Base-by-base conservation (phyloP, 2,888 invertebrate species). In the Polymixis lichenea region DNA sequence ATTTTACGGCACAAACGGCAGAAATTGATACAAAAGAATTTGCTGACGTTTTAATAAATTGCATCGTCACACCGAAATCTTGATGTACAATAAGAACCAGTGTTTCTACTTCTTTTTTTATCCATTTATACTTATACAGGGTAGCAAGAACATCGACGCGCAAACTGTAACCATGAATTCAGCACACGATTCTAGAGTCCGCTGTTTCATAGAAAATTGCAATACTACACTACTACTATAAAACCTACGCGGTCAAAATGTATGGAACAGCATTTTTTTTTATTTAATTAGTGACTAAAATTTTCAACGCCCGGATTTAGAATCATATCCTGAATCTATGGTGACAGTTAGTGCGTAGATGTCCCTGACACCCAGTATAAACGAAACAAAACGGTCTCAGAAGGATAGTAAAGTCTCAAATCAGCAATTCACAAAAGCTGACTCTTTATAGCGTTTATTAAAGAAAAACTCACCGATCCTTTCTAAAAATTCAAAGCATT, bases 351-450 rank as follows among this genome's bases (percentile, higher is more conserved):
- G 11, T 11, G 43, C 13, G 11, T 46, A 1, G 43, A 46, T 46
- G 43, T 11, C 38, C 38, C 9, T 46, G 43, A 11, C 43, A 13
- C 43, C 9, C 43, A 13, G 43, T 32, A 32, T 15, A 49, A 28
- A 28, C 13, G 13, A 13, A 28, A 43, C 38, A 62, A 62, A 58
- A 19, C 13, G 13, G 7, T 49, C 22, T 22, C 32, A 13, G 3
- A 61, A 15, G 32, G 22, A 38, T 38, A 15, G 22, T 22, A 13
- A 22, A 32, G n/a, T 11, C 17, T n/a, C 17, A 15, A 46, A 4
- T 15, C 69, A 22, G 22, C 32, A 32, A 74, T 43, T 22, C 74
- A 55, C 17, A 49, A 22, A 28, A 65, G 75, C 75, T 56, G 64
- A 65, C 25, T 75, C 25, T 66, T 56, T 75, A 64, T 55, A 46